These are phyloP conservation scores for Neomonachus schauinslandi DNA, from an alignment of 2,113 vertebrate genomes.

Conservation along the genomic window DNA sequence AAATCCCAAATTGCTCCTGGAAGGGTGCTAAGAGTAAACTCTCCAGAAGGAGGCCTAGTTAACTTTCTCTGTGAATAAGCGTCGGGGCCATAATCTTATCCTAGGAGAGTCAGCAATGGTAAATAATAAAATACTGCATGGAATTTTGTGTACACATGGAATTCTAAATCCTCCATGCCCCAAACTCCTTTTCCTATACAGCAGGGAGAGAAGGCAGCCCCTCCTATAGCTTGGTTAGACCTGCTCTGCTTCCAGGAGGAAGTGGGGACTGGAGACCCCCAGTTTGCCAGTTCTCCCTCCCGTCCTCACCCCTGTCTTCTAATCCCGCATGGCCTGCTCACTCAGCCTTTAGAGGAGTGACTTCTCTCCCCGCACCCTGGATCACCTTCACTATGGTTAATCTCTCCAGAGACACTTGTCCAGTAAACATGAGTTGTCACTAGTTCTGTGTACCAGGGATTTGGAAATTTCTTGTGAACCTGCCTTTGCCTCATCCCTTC, in stretches of 20 bases:
- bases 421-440: neutral
- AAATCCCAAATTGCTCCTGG: neutral
- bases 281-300: neutral
- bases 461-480: neutral
- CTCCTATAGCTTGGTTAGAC: neutral
- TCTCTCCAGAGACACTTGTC: neutral
- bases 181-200: neutral
- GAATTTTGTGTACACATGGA: neutral
- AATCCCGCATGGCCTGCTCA: neutral
- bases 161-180: neutral
- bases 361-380: neutral
- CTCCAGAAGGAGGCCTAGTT: neutral
- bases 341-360: neutral
- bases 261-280: neutral
- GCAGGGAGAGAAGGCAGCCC: neutral
- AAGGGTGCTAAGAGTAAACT: neutral
- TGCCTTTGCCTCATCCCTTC: neutral
- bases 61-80: conserved; percentile 18
- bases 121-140: neutral
- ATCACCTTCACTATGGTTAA: neutral
- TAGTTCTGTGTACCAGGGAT: neutral
- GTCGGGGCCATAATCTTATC: neutral
- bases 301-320: neutral
- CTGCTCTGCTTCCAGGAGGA: neutral
- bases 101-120: neutral